Conservation (phyloP, 2,797 vertebrate genomes). For the Myotis myotis region DNA sequence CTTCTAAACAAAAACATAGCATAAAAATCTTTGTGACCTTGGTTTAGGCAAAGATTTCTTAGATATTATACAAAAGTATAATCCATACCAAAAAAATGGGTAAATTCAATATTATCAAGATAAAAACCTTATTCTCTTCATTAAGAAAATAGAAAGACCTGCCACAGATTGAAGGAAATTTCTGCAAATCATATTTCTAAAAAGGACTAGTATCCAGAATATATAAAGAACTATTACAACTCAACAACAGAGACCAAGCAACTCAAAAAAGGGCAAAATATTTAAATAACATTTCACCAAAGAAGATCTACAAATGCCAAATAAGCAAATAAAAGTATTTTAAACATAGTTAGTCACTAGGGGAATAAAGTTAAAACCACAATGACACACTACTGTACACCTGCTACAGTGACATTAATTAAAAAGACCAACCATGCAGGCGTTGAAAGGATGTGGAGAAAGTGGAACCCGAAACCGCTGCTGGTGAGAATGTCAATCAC, state of each 20-base stretch:
- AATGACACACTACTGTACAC: neutral
- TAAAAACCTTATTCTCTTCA: constrained; percentile 18
- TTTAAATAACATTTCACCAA: neutral
- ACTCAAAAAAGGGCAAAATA: neutral
- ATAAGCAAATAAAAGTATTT: neutral
- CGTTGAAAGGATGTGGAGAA: neutral
- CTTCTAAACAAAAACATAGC: neutral
- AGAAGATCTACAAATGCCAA: neutral
- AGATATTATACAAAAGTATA: neutral
- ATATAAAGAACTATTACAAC: neutral
- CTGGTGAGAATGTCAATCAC: neutral
- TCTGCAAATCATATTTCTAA: neutral
- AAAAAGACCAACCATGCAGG: neutral
- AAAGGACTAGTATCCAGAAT: neutral
- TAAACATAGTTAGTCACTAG: neutral
- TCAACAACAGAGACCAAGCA: neutral
- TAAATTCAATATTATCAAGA: neutral
- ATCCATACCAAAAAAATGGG: neutral
- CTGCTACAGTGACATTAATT: neutral
- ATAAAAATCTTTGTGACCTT: neutral
- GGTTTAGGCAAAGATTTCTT: constrained; percentile 5
- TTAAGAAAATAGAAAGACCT: neutral
- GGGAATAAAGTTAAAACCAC: constrained; percentile 18
- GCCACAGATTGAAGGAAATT: neutral
- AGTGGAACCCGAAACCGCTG: neutral